Conservation (phyloP, 2,113 vertebrate genomes). For the Panthera leo region DNA sequence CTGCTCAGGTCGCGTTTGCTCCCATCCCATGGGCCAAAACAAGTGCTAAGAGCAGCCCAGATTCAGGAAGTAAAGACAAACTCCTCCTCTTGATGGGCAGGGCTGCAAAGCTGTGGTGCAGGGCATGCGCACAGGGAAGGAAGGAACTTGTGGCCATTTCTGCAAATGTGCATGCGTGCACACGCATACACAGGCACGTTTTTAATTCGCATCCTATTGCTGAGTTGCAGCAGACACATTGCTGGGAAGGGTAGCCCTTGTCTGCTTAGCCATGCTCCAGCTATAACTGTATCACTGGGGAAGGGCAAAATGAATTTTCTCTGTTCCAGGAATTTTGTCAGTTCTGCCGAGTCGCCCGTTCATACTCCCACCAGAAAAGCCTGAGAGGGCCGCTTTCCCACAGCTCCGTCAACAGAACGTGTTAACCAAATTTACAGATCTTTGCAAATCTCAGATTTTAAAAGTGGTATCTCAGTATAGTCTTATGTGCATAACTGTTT, state of each 20-base stretch:
- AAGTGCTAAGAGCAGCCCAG: neutral
- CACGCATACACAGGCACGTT: fast-evolving
- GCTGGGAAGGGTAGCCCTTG: neutral
- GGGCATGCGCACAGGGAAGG: fast-evolving
- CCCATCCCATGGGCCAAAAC: neutral
- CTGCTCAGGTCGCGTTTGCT: neutral
- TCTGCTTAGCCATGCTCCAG: neutral
- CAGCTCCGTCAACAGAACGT: neutral
- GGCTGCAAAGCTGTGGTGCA: neutral
- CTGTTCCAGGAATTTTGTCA: neutral
- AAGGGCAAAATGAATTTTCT: neutral
- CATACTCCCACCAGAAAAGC: neutral
- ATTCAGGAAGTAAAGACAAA: neutral
- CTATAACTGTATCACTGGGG: neutral
- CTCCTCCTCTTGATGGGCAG: neutral
- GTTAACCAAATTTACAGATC: neutral
- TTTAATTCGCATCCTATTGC: neutral
- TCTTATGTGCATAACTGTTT: neutral
- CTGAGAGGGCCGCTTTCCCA: neutral
- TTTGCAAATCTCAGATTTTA: neutral
- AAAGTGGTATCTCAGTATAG: neutral
- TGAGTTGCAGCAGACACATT: too few relatives aligned
- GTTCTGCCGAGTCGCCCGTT: neutral
- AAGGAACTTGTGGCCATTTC: neutral
- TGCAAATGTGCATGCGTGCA: neutral